Evolutionary conservation across 2,113 vertebrate genomes (phyloP).

Genomic region (Pavo muticus): DNA sequence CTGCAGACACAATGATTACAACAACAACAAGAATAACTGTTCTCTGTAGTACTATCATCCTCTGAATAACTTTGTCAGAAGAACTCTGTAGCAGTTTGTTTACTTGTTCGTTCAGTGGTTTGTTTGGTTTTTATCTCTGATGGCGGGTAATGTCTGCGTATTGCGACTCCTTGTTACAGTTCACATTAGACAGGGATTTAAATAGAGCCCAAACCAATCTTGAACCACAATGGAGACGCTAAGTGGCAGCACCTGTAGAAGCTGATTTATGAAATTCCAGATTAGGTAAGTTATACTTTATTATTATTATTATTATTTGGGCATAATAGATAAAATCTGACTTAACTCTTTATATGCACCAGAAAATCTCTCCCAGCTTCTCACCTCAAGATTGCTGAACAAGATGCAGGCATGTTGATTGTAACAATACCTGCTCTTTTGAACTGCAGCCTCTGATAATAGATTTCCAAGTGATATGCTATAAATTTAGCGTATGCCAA

Average conservation of each 20-base stretch:
- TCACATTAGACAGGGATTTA: neutral
- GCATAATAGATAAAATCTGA: neutral
- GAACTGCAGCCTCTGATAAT: neutral
- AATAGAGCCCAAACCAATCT: conserved; percentile 33
- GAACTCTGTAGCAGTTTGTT: conserved; percentile 6
- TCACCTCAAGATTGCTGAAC: conserved; percentile 25
- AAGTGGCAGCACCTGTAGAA: neutral
- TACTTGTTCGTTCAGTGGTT: conserved; percentile 12
- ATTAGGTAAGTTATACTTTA: neutral
- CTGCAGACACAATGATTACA: conserved; percentile 57
- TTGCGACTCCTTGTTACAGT: neutral
- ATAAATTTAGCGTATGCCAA: neutral
- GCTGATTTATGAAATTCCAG: neutral
- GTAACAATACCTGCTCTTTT: neutral
- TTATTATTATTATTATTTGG: neutral
- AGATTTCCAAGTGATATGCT: conserved; percentile 25
- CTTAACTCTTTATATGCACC: neutral
- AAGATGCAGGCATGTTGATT: conserved; percentile 28
- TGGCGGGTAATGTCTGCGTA: neutral
- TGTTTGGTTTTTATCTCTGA: neutral
- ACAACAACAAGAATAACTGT: conserved; percentile 24
- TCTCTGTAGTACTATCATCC: conserved; percentile 21
- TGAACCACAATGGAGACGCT: neutral
- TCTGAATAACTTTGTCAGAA: conserved; percentile 44
- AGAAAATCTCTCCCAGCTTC: neutral